These are phyloP conservation scores for Cantharis rustica DNA, from an alignment of 2,888 invertebrate genomes.

Conservation along the genomic window DNA sequence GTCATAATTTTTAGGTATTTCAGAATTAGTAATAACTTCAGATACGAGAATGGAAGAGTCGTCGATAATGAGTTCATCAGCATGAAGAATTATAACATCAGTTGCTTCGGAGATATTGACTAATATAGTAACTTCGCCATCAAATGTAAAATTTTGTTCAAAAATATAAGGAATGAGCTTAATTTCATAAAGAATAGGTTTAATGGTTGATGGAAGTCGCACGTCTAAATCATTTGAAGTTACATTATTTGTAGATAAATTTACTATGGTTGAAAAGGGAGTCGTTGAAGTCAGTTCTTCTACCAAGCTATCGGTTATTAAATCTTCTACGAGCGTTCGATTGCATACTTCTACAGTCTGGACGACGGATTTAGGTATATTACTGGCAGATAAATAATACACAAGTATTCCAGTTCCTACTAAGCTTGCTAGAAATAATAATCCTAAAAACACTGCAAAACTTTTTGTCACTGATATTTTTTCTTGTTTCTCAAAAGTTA, in stretches of 20 bases:
- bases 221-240: constrained; percentile 57
- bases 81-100: constrained; percentile 75
- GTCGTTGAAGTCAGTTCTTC: constrained; percentile 53
- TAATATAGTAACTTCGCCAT: constrained; percentile 69
- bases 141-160: constrained; percentile 79
- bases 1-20: constrained; percentile 17
- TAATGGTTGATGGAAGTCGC: constrained; percentile 69
- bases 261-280: constrained; percentile 41
- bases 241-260: constrained; percentile 11
- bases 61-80: constrained; percentile 69
- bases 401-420: constrained; percentile 76
- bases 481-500: constrained; percentile 67
- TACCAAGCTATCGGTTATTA: not conserved
- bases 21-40: constrained; percentile 10
- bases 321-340: not conserved
- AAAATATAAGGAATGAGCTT: constrained; percentile 73
- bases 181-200: constrained; percentile 72
- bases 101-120: constrained; percentile 67
- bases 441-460: constrained; percentile 64
- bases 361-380: constrained; percentile 55
- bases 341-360: constrained; percentile 19
- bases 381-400: constrained; percentile 75
- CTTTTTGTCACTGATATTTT: constrained; percentile 70
- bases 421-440: constrained; percentile 68
- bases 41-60: constrained; percentile 45